Conservation (phyloP, 2,888 invertebrate genomes). For the Meloe dianella region DNA sequence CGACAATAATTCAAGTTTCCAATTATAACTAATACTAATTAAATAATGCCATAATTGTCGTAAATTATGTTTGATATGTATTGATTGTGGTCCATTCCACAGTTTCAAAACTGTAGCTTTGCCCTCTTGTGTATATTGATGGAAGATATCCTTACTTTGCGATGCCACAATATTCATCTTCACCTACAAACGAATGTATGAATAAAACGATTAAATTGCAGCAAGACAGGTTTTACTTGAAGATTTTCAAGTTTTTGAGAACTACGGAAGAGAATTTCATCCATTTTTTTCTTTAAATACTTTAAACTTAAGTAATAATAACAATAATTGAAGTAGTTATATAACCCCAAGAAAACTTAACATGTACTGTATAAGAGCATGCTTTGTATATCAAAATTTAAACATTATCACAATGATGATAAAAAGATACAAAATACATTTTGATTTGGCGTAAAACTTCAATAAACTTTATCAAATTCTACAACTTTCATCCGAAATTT, state of each 20-base stretch:
- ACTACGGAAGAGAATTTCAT: slow-evolving; percentile 54
- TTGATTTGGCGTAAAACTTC: too few relatives aligned
- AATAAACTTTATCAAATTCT: background rate
- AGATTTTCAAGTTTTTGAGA: slow-evolving; percentile 54
- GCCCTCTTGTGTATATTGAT: slow-evolving; percentile 44
- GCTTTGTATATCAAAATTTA: background rate
- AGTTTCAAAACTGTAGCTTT: slow-evolving; percentile 42
- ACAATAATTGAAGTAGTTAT: background rate
- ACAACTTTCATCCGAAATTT: background rate
- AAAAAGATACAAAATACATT: background rate
- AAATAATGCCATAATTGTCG: slow-evolving; percentile 41
- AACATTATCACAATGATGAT: background rate
- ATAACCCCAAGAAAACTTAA: background rate
- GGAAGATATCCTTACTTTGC: slow-evolving; percentile 49
- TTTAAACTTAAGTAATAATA: background rate
- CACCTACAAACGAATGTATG: slow-evolving; percentile 51
- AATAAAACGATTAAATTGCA: too few relatives aligned
- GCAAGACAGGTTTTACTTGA: too few relatives aligned
- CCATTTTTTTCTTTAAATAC: slow-evolving; percentile 41
- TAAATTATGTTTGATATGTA: slow-evolving; percentile 42
- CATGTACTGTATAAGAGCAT: background rate
- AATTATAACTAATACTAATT: slow-evolving; percentile 40
- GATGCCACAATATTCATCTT: slow-evolving; percentile 49
- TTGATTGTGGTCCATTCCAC: slow-evolving; percentile 45
- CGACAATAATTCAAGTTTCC: slow-evolving; percentile 39